Percentiles rank a stretch among this genome's conserved stretches.
phyloP scores from a whole-genome alignment of 1,140 invertebrate genomes.

The Meloidogyne hapla region DNA sequence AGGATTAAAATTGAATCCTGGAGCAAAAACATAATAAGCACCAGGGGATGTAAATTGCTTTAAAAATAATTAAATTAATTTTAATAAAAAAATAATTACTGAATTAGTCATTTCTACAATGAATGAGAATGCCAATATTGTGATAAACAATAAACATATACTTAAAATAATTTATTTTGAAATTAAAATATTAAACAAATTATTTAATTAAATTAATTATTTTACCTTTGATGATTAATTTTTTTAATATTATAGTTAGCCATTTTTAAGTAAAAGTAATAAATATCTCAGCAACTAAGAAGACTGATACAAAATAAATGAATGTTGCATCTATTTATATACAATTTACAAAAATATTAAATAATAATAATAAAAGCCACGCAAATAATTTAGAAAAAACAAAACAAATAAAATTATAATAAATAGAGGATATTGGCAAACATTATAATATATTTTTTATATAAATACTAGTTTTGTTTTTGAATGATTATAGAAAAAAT shows the following conservation, averaged over 20 bases:
- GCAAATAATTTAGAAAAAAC: too few species aligned
- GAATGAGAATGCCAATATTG: not conserved
- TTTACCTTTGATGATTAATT: not conserved
- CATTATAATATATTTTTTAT: too few species aligned
- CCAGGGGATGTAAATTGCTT: conserved; percentile 26
- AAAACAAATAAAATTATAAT: too few species aligned
- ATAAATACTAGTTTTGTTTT: too few species aligned
- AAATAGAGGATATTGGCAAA: too few species aligned
- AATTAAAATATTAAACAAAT: too few species aligned
- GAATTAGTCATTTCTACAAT: conserved; percentile 2
- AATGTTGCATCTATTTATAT: not conserved
- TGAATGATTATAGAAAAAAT: too few species aligned
- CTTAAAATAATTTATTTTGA: not conserved
- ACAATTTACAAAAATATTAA: not conserved
- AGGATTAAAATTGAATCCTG: conserved; percentile 27
- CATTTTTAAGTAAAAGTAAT: not conserved
- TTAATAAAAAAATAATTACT: not conserved
- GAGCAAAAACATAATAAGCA: conserved; percentile 25
- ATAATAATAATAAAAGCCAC: too few species aligned
- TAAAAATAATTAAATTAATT: not conserved
- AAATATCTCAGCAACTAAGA: not conserved
- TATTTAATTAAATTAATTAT: not conserved
- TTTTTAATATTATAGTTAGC: not conserved
- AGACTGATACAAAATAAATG: not conserved
- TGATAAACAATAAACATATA: not conserved